These are phyloP conservation scores for Lipophrys pholis DNA, from an alignment of 2,113 vertebrate genomes.

Conservation along the genomic window DNA sequence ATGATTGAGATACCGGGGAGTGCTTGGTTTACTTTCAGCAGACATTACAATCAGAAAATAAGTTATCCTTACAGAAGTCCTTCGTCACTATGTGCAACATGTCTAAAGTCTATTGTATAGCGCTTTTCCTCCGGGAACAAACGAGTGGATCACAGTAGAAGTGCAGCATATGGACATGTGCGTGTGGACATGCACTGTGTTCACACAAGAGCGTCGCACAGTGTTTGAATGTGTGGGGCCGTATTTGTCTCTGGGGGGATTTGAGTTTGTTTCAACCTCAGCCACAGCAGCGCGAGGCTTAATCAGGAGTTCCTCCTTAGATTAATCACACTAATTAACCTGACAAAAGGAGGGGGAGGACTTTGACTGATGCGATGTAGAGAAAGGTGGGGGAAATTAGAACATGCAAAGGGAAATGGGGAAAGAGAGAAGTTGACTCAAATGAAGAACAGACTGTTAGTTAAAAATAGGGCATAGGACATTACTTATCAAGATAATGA, in stretches of 20 bases:
- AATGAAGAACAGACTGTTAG: conserved; percentile 25
- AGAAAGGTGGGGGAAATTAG: conserved; percentile 15
- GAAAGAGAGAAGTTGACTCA: conserved; percentile 25
- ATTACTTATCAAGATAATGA: conserved; percentile 6
- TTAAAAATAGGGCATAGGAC: conserved; percentile 23
- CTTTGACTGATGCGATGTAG: conserved; percentile 46
- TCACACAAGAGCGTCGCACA: neutral
- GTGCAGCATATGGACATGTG: conserved; percentile 3
- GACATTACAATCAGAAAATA: conserved; percentile 5
- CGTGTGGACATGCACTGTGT: conserved; percentile 5
- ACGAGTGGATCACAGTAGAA: conserved; percentile 6
- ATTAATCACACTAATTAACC: conserved; percentile 80
- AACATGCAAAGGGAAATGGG: conserved; percentile 21
- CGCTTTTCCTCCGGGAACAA: neutral
- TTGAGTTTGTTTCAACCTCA: conserved; percentile 29
- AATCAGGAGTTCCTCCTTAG: conserved; percentile 66
- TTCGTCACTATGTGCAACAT: neutral
- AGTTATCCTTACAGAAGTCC: neutral
- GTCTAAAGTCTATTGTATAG: neutral
- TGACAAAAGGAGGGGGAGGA: conserved; percentile 51
- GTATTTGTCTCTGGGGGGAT: conserved; percentile 34
- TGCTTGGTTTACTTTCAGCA: conserved; percentile 8
- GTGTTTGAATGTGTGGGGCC: neutral
- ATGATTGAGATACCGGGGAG: conserved; percentile 17
- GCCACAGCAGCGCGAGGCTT: conserved; percentile 47